Evolutionary conservation across 2,113 vertebrate species (phyloP).

Genomic region (Poecilia latipinna): DNA sequence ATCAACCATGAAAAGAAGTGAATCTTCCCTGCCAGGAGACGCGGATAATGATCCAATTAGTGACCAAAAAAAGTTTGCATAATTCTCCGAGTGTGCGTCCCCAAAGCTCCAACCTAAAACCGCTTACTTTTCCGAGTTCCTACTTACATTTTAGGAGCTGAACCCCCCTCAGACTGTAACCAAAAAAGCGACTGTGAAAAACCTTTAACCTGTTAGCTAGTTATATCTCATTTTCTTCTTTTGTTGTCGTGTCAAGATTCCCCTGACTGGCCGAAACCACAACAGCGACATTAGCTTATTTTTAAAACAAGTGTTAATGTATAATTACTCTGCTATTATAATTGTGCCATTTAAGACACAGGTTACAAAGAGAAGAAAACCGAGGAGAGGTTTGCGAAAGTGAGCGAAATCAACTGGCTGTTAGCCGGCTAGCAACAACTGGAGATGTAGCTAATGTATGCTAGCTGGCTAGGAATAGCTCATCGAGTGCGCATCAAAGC

Average conservation of each 20-base stretch:
- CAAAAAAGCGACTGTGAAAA: background rate
- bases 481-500: constrained; percentile 55
- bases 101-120: background rate
- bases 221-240: constrained; percentile 36
- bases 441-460: constrained; percentile 63
- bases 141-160: background rate
- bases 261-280: constrained; percentile 17
- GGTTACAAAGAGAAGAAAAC: background rate
- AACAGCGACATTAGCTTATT: constrained; percentile 32
- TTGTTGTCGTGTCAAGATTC: constrained; percentile 57
- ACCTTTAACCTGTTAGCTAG: constrained; percentile 4
- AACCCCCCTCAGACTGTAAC: constrained; percentile 7
- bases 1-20: background rate
- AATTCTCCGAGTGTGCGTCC: constrained; percentile 1
- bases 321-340: constrained; percentile 25
- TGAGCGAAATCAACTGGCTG: constrained; percentile 47
- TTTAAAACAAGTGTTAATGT: constrained; percentile 4
- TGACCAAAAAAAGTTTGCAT: constrained; percentile 18
- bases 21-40: background rate
- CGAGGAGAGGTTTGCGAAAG: constrained; percentile 27
- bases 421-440: constrained; percentile 70
- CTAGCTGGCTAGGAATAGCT: constrained; percentile 67
- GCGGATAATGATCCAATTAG: background rate
- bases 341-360: background rate
- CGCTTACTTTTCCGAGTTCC: background rate